Base-by-base conservation (phyloP, 2,113 vertebrate genomes). In the Motacilla alba region DNA sequence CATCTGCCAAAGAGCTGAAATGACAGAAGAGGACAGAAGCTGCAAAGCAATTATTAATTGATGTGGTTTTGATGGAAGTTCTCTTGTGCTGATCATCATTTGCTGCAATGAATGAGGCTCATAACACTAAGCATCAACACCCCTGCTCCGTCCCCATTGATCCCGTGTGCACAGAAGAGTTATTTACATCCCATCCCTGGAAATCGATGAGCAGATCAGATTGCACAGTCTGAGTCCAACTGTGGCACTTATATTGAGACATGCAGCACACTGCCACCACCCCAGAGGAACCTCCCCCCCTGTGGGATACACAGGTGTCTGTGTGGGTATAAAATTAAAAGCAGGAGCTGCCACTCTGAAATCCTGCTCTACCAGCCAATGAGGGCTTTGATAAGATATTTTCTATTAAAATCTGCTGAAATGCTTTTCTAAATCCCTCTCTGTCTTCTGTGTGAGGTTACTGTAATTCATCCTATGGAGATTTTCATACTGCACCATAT, bases 31-130 rank as follows among this genome's bases (percentile, higher is more conserved):
- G 35, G 75, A 77, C 89, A 86, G 76, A 50, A 87, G 39, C 44
- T 80, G 78, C 67, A 94, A 92, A 94, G 73, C 75, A 78, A 85
- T 94, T 93, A 94, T 89, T 94, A 95, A 96, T 91, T 95, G 90
- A 83, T 88, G 87, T 53, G 27, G 1, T 86, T 96, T 92, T 89
- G 95, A 93, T 74, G 92, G 89, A 88, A 95, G 89, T 76, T 60
- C 87, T 56, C 39, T 74, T 50, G 64, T 83, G 73, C 75, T 90
- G 93, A 93, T 90, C 90, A 87, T 89, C 59, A 31, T 3, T 58
- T 87, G 59, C 90, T 78, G 37, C 59, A 53, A 59, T 69, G 89
- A 95, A 82, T 7, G 90, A 78, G 21, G 59, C 73, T 72, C n/a
- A 41, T 72, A 75, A 72, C 13, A 22, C 43, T 50, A 63, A 95